Percentiles rank a stretch among this genome's conserved stretches.
Evolutionary conservation across 2,888 invertebrate genomes (phyloP).

Genomic region (Nebria salina): DNA sequence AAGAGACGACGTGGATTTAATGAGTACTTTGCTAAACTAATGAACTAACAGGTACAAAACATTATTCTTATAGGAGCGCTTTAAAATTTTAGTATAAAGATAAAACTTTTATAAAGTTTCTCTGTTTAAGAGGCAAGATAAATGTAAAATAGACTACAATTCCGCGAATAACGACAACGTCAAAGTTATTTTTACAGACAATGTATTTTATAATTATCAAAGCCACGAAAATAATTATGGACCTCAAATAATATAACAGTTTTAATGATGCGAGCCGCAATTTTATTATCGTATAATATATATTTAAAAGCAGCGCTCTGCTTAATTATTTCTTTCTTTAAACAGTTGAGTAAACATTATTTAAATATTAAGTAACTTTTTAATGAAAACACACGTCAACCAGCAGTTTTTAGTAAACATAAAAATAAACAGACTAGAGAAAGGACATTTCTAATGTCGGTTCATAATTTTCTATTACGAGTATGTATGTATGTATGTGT

Average conservation of each 20-base stretch:
- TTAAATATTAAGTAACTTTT: not conserved
- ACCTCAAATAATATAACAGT: no score
- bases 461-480: not conserved
- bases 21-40: constrained; percentile 36
- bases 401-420: not conserved
- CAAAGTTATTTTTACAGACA: not conserved
- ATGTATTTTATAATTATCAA: constrained; percentile 10
- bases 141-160: constrained; percentile 35
- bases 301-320: not conserved
- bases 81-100: constrained; percentile 28
- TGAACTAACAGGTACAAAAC: constrained; percentile 27
- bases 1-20: constrained; percentile 32
- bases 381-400: not conserved
- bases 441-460: not conserved
- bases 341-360: not conserved
- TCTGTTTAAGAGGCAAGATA: constrained; percentile 25
- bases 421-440: not conserved
- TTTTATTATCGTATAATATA: no score
- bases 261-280: not conserved
- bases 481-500: not conserved
- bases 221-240: not conserved
- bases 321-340: not conserved
- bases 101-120: constrained; percentile 39
- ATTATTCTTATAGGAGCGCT: constrained; percentile 12
- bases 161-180: not conserved